Evolutionary conservation across 2,113 vertebrate genomes (phyloP), one percentile per base, ranked within the genome.

Genomic region (Acrocephalus arundinaceus): DNA sequence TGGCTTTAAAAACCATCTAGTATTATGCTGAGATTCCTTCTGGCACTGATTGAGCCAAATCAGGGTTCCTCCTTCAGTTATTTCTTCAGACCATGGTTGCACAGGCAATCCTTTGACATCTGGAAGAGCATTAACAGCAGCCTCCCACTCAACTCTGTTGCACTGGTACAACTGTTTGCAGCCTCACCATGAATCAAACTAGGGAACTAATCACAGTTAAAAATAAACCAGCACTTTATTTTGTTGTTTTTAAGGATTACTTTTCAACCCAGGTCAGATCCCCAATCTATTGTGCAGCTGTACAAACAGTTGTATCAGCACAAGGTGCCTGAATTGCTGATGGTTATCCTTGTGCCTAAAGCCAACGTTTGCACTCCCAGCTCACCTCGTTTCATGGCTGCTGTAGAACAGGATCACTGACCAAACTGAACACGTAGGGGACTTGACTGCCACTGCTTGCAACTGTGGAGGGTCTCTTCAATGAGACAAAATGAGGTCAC

Each of bases 271-370:
- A 54, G 94, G 80, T 92, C 93, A 93, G 94, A 93, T 94, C 57
- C 55, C 57, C 57, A 54, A 25, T 67, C 96, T 20, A 89, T 89
- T 90, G 89, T 90, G 73, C 94, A 96, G 93, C 95, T 94, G 95
- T 92, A 95, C 86, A 96, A 96, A 97, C 95, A 96, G 89, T 92
- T 93, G 76, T 89, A 93, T 90, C 86, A 95, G 94, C 73, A 87
- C 76, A 30, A 93, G 89, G 93, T 92, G 94, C 65, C 84, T 68
- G 68, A 78, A 92, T 55, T 87, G 95, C 90, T 90, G 92, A 95
- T 93, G 86, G 79, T 93, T 96, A 96, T 93, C 92, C 92, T 23
- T 4, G 17, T 48, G 79, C 55, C 79, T 12, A 33, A 74, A 87
- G 86, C 68, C 91, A 89, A 20, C 0, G 1, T 58, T 48, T 92